Evolutionary conservation across 2,113 vertebrate genomes (phyloP).

Genomic region (Mola mola): DNA sequence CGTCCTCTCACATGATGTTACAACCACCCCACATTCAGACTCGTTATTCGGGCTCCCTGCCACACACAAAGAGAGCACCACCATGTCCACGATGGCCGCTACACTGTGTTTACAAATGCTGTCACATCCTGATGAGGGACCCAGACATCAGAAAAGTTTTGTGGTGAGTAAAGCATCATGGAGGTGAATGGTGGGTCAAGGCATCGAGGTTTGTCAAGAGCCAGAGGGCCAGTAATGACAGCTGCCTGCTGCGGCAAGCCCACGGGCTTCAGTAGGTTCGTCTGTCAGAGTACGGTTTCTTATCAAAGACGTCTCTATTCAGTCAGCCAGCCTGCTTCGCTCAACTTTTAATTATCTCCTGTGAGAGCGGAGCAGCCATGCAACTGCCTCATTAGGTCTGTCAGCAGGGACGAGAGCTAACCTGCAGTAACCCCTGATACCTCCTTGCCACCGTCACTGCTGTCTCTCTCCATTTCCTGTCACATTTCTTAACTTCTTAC

Average conservation of each 20-base stretch:
- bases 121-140: slow-evolving; percentile 29
- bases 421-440: slow-evolving; percentile 24
- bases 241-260: slow-evolving; percentile 16
- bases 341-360: slow-evolving; percentile 42
- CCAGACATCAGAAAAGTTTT: slow-evolving; percentile 6
- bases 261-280: slow-evolving; percentile 44
- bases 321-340: neutral
- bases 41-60: slow-evolving; percentile 53
- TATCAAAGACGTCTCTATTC: too few relatives aligned
- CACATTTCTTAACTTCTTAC: slow-evolving; percentile 2
- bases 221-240: slow-evolving; percentile 2
- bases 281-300: slow-evolving; percentile 17
- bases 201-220: neutral
- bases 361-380: slow-evolving; percentile 23
- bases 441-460: slow-evolving; percentile 7
- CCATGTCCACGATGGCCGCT: neutral
- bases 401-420: slow-evolving; percentile 23
- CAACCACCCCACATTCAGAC: slow-evolving; percentile 48
- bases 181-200: slow-evolving; percentile 28
- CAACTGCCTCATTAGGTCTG: slow-evolving; percentile 32
- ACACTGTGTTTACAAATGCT: slow-evolving; percentile 21
- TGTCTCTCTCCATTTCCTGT: slow-evolving; percentile 1
- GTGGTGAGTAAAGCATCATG: neutral
- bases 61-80: neutral
- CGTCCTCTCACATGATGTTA: slow-evolving; percentile 30